Conservation (phyloP, 2,113 vertebrate genomes). For the Theropithecus gelada region DNA sequence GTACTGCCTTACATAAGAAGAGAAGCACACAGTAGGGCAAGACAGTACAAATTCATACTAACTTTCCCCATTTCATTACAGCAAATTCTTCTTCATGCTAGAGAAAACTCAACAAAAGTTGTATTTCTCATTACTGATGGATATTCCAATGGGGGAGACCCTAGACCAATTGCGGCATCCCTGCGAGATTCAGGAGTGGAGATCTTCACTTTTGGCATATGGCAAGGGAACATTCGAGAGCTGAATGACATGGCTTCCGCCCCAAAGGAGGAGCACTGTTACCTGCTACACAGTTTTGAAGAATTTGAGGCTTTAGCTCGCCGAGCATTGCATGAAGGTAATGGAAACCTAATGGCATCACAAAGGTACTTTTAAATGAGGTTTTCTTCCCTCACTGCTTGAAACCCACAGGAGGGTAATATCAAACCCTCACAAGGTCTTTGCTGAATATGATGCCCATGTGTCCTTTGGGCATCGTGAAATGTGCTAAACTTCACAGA, state of each 20-base stretch:
- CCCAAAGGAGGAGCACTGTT: constrained; percentile 98
- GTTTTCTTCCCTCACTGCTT: neutral
- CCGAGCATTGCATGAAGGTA: constrained; percentile 97
- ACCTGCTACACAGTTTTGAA: constrained; percentile 95
- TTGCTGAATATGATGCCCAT: neutral
- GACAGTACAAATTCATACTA: neutral
- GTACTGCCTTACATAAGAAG: neutral
- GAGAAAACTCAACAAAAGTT: constrained; percentile 92
- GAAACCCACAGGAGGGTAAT: neutral
- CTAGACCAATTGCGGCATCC: constrained; percentile 92
- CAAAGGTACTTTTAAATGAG: neutral
- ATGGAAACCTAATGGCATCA: neutral
- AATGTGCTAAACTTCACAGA: neutral
- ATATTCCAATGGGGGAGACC: constrained; percentile 98
- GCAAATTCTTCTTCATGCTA: constrained; percentile 96
- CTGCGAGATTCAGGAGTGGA: constrained; percentile 94
- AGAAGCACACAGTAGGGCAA: neutral
- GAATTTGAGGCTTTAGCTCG: constrained; percentile 98
- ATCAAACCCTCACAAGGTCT: neutral
- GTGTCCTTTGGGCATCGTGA: neutral
- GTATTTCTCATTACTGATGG: constrained; percentile 99
- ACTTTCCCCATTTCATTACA: constrained; percentile 76
- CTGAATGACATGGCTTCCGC: constrained; percentile 97
- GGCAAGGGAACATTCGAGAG: constrained; percentile 97
- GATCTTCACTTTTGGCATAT: constrained; percentile 98